Base-by-base conservation (phyloP, 2,113 vertebrate species). In the Pituophis catenifer region DNA sequence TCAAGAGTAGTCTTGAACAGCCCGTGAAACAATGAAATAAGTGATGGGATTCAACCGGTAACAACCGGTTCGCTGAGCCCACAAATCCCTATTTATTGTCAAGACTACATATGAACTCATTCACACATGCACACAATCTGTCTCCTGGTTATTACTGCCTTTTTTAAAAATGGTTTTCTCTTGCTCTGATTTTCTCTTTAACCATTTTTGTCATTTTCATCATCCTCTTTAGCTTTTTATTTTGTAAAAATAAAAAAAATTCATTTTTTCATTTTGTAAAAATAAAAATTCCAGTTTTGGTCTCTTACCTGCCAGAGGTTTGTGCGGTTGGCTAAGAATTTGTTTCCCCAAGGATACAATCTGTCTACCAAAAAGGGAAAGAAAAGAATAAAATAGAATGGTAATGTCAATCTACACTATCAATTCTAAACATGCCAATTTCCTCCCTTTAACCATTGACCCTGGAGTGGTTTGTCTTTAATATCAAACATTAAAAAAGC, bases 251-350 rank as follows among this genome's bases (percentile, higher is more conserved):
- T 81, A 81, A 81, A 81, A 81, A 38, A 44, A 44, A 44, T 3
- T 44, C 2, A 44, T 44, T 44, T 44, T 44, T 33, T 81, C 15
- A 38, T 38, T 81, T 81, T 1, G 2, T 75, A 75, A 75, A 70
- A 75, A 38, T 81, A 81, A 81, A 81, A 81, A 38, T 81, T 8
- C 70, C 70, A 33, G 38, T 7, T 59, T 17, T 7, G 1, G 15
- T 21, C 55, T 57, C 97, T 97, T 96, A 99, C 99, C 99, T 99
- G 99, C 99, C 99, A 99, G 75, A 99, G 97, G 95, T 99, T 99
- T 93, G 97, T 98, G 90, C 98, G 98, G 96, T 99, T 99, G n/a
- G 93, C 93, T 96, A 98, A 98, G 96, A 99, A 99, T 94, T 97
- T 98, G 97, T 99, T 99, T 81, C 99, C 99, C 99, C 99, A 99